Evolutionary conservation across 2,797 vertebrate genomes (phyloP).

Genomic region (Rhinatrema bivittatum): DNA sequence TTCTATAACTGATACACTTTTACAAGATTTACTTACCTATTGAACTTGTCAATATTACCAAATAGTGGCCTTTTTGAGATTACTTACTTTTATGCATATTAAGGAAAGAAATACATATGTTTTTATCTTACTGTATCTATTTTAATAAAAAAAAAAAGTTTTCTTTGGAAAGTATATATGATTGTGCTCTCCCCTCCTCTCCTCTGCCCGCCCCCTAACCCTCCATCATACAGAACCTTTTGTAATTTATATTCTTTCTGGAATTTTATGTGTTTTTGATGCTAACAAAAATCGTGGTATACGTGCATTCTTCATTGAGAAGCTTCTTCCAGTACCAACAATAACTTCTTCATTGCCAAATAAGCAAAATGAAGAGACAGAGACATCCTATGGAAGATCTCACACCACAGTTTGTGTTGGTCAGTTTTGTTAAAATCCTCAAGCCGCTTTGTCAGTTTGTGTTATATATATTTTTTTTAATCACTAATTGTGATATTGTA

Average conservation of each 20-base stretch:
- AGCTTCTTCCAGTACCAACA: conserved; percentile 15
- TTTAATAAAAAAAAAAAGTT: conserved; percentile 43
- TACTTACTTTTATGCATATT: conserved; percentile 50
- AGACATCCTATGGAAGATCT: conserved; percentile 30
- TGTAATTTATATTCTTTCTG: conserved; percentile 57
- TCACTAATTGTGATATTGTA: conserved; percentile 35
- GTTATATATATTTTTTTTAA: conserved; percentile 15
- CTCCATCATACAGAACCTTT: too few species aligned
- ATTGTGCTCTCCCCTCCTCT: conserved; percentile 12
- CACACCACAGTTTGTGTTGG: conserved; percentile 25
- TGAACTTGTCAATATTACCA: conserved; percentile 46
- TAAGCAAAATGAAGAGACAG: conserved; percentile 21
- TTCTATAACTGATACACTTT: conserved; percentile 64
- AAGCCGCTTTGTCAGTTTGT: conserved; percentile 7
- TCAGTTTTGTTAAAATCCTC: conserved; percentile 33
- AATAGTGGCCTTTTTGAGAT: conserved; percentile 60
- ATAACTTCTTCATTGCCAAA: conserved; percentile 58
- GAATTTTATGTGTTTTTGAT: conserved; percentile 19
- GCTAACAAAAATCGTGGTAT: conserved; percentile 35
- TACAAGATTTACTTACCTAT: conserved; percentile 50
- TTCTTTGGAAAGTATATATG: conserved; percentile 54
- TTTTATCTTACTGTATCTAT: conserved; percentile 52
- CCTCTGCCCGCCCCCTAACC: too few species aligned
- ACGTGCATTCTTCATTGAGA: conserved; percentile 33
- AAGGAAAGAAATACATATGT: conserved; percentile 44